Conservation (phyloP, 1,140 invertebrate genomes). For the Drosophila dunni region DNA sequence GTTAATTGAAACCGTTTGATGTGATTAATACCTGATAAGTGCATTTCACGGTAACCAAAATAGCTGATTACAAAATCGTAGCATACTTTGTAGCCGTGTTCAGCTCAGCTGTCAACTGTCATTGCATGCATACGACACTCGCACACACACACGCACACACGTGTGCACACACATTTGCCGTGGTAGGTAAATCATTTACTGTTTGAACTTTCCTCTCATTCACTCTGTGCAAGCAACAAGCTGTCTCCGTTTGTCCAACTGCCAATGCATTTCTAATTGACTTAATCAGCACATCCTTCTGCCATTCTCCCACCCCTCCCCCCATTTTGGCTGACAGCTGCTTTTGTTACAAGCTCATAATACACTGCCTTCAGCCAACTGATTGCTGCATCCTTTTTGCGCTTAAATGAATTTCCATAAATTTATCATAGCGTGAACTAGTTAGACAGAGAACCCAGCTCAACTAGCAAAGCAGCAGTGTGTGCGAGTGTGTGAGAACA, state of each 20-base stretch:
- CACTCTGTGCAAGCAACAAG: conserved; percentile 18
- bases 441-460: conserved; percentile 5
- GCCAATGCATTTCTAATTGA: conserved; percentile 49
- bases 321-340: not conserved
- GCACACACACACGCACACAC: not conserved
- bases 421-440: conserved; percentile 24
- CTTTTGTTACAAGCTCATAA: conserved; percentile 34
- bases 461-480: not conserved
- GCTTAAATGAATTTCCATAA: conserved; percentile 49
- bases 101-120: not conserved
- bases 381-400: conserved; percentile 46
- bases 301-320: too few relatives aligned
- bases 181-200: conserved; percentile 1
- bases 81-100: not conserved
- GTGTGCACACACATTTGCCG: not conserved
- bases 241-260: conserved; percentile 44
- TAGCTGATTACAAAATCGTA: not conserved
- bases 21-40: too few relatives aligned
- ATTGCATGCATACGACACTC: not conserved
- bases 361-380: conserved; percentile 27
- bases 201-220: not conserved
- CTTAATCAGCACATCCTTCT: conserved; percentile 34
- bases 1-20: not conserved
- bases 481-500: not conserved
- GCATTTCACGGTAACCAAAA: too few relatives aligned